phyloP scores from a whole-genome alignment of 92 coral and sea anemone species.

The Porites cylindrica region DNA sequence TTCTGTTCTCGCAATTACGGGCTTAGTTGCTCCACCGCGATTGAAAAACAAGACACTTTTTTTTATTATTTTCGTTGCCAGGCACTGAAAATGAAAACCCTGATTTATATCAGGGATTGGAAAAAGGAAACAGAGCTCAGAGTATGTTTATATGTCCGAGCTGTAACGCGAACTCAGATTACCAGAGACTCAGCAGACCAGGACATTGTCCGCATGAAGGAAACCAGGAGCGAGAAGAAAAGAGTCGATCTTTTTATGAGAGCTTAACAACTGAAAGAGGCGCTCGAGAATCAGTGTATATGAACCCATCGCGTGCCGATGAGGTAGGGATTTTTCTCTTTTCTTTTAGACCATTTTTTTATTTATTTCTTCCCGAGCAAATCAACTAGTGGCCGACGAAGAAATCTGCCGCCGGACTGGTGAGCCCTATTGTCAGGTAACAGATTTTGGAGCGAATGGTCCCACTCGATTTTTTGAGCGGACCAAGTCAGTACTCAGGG shows the following conservation, averaged over 20 bases:
- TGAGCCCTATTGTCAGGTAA: too few species aligned
- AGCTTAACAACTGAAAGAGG: conserved; percentile 8
- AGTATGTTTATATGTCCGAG: conserved; percentile 33
- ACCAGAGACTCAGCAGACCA: conserved; percentile 19
- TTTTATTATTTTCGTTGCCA: neutral
- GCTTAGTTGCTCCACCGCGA: neutral
- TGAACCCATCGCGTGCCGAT: neutral
- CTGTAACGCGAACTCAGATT: conserved; percentile 9
- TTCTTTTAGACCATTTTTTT: too few species aligned
- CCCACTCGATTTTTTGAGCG: too few species aligned
- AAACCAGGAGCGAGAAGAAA: neutral
- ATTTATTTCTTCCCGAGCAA: too few species aligned
- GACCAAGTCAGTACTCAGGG: too few species aligned
- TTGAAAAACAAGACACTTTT: neutral
- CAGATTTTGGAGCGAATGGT: too few species aligned
- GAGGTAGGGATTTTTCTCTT: neutral
- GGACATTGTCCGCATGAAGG: neutral
- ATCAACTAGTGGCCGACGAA: too few species aligned
- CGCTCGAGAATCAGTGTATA: conserved; percentile 20
- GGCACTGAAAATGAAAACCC: neutral
- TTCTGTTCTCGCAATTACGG: neutral
- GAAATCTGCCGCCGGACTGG: too few species aligned
- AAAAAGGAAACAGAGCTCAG: neutral
- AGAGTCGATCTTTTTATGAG: conserved; percentile 18
- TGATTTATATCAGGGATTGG: conserved; percentile 19